Percentiles rank a stretch among this genome's conserved stretches.
phyloP scores from a whole-genome alignment of 2,797 vertebrate genomes.

The Clarias fuscus region DNA sequence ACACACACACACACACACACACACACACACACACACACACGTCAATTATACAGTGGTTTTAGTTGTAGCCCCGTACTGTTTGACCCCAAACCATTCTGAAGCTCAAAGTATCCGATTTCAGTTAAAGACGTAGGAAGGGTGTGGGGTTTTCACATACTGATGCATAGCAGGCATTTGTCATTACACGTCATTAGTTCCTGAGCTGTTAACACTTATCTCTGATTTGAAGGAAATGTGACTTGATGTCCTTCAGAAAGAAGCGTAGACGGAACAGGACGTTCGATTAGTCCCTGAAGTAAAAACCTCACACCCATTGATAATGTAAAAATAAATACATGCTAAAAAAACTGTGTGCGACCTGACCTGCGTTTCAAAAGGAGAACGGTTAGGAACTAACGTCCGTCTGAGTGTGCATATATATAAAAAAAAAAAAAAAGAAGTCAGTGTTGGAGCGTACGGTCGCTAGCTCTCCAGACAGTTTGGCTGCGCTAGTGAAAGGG shows the following conservation, averaged over 20 bases:
- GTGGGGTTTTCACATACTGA: background rate
- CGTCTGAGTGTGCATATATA: background rate
- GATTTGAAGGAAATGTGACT: background rate
- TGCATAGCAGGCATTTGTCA: background rate
- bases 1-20: background rate
- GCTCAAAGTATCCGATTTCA: background rate
- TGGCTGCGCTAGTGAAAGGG: slow-evolving; percentile 46
- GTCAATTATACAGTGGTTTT: background rate
- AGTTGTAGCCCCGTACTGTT: background rate
- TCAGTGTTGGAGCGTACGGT: slow-evolving; percentile 33
- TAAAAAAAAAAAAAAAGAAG: background rate
- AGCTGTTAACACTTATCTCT: background rate
- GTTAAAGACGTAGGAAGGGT: background rate
- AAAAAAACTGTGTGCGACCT: background rate
- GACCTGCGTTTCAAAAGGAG: background rate
- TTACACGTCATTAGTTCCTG: background rate
- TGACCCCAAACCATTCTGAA: background rate
- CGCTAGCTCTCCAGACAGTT: slow-evolving; percentile 34
- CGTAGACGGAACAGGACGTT: background rate
- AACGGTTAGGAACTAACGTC: background rate
- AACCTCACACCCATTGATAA: background rate
- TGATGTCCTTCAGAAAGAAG: background rate
- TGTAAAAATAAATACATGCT: background rate
- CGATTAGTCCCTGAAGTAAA: background rate
- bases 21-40: background rate